Conservation (phyloP, 2,113 vertebrate species). For the Dolichallabes microphthalmus region DNA sequence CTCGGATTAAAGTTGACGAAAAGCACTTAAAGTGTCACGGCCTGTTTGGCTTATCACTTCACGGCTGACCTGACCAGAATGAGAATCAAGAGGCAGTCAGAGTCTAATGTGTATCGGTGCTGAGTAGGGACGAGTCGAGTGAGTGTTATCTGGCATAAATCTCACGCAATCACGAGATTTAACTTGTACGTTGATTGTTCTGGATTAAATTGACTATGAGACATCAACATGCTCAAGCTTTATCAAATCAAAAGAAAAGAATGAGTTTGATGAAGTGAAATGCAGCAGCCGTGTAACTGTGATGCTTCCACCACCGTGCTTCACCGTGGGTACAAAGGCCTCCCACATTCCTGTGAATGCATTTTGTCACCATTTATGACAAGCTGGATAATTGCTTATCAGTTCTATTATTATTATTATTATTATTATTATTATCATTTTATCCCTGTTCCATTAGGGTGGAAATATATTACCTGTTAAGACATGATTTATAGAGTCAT, state of each 20-base stretch:
- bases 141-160: slow-evolving; percentile 13
- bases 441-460: no score
- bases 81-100: slow-evolving; percentile 1
- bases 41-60: slow-evolving; percentile 14
- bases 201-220: neutral
- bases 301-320: neutral
- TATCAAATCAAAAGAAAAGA: neutral
- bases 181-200: neutral
- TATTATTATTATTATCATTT: no score
- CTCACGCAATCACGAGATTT: neutral
- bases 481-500: no score
- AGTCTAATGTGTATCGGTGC: slow-evolving; percentile 19
- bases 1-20: slow-evolving; percentile 20
- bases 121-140: neutral
- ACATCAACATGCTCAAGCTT: slow-evolving; percentile 3
- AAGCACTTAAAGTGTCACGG: slow-evolving; percentile 22
- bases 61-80: slow-evolving; percentile 25
- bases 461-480: no score
- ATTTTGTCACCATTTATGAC: neutral
- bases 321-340: neutral
- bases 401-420: no score
- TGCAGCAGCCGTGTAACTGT: neutral
- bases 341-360: neutral
- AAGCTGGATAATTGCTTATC: neutral
- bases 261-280: neutral